Base-by-base conservation (phyloP, 2,888 invertebrate genomes). In the Epiblema foenella region DNA sequence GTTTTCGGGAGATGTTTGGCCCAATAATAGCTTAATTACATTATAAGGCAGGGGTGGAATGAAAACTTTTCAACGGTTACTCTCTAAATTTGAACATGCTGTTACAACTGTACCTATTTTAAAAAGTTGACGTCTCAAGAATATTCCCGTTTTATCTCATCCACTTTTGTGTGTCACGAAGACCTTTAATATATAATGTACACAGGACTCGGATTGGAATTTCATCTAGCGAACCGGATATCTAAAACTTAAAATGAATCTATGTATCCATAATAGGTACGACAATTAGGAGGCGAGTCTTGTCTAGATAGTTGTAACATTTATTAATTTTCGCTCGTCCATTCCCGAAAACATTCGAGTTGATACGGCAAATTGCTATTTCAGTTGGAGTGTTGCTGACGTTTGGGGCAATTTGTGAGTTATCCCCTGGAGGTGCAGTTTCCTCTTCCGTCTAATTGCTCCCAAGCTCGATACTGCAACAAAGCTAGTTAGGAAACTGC, bases 401-500 rank as follows among this genome's bases (percentile, higher is more conserved):
- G 85, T 84, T 89, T 86, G 77, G 78, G 82, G 82, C 87, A 89
- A 90, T 89, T 91, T 87, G 88, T 84, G 88, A 88, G 83, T 85
- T 84, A 83, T 87, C 85, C 86, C 77, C 87, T 84, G 89, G 90
- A 86, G 90, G 86, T 89, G 89, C 89, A 91, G 90, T 91, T 91
- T 89, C 89, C 90, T 79, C 79, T 86, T 85, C 79, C 82, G 82
- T 81, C 82, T 92, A 91, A 93, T 93, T 93, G 89, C 84, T 87
- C 83, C 79, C 82, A 80, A 74, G 79, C 79, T 66, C 49, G 71
- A 74, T 78, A 77, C 76, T 73, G 70, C 73, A 82, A 84, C 83
- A 83, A 81, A 83, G 84, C 84, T 83, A 84, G 86, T 86, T 85
- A 81, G 82, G 77, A 77, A 79, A 83, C 82, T 82, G 77, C 75